These are phyloP conservation scores for Onychomys torridus DNA, from an alignment of 2,797 vertebrate genomes.

Conservation along the genomic window DNA sequence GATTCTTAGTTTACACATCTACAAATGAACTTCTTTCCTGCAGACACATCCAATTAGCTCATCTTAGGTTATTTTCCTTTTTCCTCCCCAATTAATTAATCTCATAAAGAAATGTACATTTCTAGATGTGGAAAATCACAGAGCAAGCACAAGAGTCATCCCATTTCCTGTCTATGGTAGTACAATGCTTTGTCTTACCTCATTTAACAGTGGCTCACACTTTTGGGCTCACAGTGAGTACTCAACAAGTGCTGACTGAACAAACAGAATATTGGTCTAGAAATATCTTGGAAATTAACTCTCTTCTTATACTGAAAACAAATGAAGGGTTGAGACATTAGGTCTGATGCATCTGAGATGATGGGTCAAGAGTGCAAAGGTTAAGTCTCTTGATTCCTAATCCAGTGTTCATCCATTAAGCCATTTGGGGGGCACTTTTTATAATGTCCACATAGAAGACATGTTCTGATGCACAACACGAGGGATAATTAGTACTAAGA, in stretches of 20 bases:
- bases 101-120: background rate
- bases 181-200: background rate
- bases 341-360: background rate
- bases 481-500: background rate
- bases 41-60: background rate
- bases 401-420: constrained; percentile 12
- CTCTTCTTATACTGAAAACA: background rate
- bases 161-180: constrained; percentile 19
- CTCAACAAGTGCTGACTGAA: background rate
- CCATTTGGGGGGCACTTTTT: background rate
- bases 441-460: background rate
- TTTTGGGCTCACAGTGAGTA: constrained; percentile 8
- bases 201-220: background rate
- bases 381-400: constrained; percentile 34
- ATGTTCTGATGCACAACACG: background rate
- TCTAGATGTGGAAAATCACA: background rate
- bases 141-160: constrained; percentile 24
- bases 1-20: background rate
- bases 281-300: constrained; percentile 36
- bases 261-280: constrained; percentile 2
- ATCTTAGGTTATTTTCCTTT: background rate
- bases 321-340: background rate
- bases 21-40: background rate
- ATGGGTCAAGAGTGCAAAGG: constrained; percentile 10
- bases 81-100: constrained; percentile 15